Evolutionary conservation across 2,113 vertebrate genomes (phyloP).

Genomic region (Petrocephalus microphthalmus): DNA sequence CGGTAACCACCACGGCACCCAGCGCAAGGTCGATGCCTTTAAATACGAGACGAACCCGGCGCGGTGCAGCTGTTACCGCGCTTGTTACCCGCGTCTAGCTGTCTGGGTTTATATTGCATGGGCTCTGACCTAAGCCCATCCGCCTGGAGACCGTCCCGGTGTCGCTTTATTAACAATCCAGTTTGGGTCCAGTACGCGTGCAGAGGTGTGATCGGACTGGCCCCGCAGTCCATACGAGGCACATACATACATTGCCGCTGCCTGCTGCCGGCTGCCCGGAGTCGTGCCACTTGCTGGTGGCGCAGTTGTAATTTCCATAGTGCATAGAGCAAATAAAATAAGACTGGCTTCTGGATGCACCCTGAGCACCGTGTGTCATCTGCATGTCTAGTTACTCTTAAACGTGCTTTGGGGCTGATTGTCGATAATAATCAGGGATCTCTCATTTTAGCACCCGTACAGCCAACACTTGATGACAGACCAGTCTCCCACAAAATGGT

Average conservation of each 20-base stretch:
- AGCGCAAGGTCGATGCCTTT: background rate
- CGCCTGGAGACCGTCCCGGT: background rate
- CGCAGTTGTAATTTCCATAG: background rate
- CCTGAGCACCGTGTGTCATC: background rate
- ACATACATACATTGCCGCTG: background rate
- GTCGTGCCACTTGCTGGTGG: background rate
- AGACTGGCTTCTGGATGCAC: background rate
- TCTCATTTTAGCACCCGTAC: background rate
- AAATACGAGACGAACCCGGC: background rate
- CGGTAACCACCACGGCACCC: background rate
- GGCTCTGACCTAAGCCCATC: background rate
- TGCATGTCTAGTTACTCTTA: background rate
- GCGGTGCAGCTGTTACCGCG: background rate
- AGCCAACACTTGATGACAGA: background rate
- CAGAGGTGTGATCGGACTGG: background rate
- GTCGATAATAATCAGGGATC: background rate
- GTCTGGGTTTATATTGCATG: background rate
- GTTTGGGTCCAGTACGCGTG: background rate
- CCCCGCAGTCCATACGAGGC: background rate
- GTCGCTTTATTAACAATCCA: background rate
- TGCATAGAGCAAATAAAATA: background rate
- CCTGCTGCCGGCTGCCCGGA: background rate
- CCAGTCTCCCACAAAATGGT: slow-evolving; percentile 6
- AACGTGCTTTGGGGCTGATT: background rate
- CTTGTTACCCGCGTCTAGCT: background rate